These are phyloP conservation scores for Taxidea taxus DNA, from an alignment of 2,113 vertebrate species.

Conservation along the genomic window DNA sequence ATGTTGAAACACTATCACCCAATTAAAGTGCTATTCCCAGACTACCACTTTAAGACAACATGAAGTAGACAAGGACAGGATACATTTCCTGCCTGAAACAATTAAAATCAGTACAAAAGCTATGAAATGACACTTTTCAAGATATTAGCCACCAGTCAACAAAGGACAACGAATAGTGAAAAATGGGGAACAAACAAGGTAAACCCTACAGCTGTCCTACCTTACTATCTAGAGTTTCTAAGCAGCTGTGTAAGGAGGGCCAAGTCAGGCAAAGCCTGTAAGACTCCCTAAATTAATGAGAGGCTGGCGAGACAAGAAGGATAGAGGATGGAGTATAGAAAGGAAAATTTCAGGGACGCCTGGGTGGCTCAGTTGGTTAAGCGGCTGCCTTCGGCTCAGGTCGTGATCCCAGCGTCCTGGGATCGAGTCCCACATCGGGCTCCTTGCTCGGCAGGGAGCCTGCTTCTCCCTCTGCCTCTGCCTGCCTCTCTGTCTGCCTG, in stretches of 20 bases:
- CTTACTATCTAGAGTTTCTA: conserved; percentile 11
- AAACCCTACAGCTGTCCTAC: background rate
- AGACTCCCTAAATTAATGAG: background rate
- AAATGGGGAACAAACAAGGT: background rate
- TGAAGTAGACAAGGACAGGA: background rate
- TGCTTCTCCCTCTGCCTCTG: too few relatives aligned
- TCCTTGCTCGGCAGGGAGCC: too few relatives aligned
- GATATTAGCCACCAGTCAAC: conserved; percentile 7
- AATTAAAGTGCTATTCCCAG: conserved; percentile 43
- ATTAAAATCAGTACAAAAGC: conserved; percentile 19
- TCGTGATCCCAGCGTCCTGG: too few relatives aligned
- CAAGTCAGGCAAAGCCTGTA: background rate
- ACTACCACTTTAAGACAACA: conserved; percentile 44
- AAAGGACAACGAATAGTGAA: conserved; percentile 32
- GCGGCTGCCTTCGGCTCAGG: too few relatives aligned
- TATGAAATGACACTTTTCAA: conserved; percentile 41
- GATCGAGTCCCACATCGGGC: too few relatives aligned
- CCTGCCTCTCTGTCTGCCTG: too few relatives aligned
- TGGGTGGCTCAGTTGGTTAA: too few relatives aligned
- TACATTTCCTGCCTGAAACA: conserved; percentile 21
- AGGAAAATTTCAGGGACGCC: background rate
- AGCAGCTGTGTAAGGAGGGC: background rate
- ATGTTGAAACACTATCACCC: conserved; percentile 1
- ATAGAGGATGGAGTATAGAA: background rate
- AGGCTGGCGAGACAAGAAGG: background rate